These are phyloP conservation scores for Drosophila robusta DNA, from an alignment of 2,888 invertebrate species.

Conservation along the genomic window DNA sequence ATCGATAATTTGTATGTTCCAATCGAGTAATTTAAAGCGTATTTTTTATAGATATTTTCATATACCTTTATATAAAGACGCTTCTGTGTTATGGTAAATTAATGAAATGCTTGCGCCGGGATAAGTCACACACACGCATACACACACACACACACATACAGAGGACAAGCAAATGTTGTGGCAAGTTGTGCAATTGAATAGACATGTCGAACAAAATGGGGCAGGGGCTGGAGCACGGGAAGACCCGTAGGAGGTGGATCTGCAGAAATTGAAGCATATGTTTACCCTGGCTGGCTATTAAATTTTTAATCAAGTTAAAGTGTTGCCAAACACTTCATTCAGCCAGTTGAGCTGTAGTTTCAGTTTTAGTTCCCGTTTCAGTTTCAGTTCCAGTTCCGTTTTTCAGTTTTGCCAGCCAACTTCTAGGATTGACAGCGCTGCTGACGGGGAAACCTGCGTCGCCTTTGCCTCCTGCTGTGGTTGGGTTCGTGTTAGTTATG, in stretches of 20 bases:
- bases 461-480: constrained; percentile 14
- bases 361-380: constrained; percentile 16
- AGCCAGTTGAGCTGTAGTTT: constrained; percentile 30
- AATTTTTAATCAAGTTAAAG: constrained; percentile 80
- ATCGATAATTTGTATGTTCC: no score
- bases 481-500: constrained; percentile 70
- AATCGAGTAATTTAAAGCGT: no score
- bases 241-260: constrained; percentile 11
- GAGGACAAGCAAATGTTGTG: constrained; percentile 61
- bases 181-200: constrained; percentile 72
- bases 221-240: no score
- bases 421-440: neutral
- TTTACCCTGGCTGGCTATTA: constrained; percentile 74
- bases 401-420: neutral
- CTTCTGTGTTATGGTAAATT: constrained; percentile 14
- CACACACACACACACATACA: constrained; percentile 5
- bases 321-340: constrained; percentile 80
- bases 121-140: constrained; percentile 14
- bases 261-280: constrained; percentile 51
- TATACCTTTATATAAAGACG: neutral
- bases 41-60: no score
- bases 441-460: constrained; percentile 39
- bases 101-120: constrained; percentile 59
- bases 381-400: neutral
- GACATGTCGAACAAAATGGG: constrained; percentile 38